phyloP scores from a whole-genome alignment of 2,797 vertebrate species.

The Dicrostonyx torquatus region DNA sequence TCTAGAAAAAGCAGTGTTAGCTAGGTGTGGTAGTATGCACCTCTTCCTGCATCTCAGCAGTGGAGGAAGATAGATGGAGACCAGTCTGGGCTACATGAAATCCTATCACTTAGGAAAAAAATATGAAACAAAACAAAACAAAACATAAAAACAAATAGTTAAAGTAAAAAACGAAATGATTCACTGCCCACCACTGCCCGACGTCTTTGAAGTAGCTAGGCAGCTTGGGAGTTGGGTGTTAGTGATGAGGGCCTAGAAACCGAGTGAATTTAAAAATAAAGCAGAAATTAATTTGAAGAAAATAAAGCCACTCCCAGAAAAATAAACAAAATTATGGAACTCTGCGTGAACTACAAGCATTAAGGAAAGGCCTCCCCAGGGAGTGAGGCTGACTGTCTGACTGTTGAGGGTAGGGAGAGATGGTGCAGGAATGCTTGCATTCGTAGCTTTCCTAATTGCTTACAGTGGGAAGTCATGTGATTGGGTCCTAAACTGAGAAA shows the following conservation, averaged over 20 bases:
- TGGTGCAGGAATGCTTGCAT: rapidly evolving
- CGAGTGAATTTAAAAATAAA: background rate
- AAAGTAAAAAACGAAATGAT: background rate
- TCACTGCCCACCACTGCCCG: background rate
- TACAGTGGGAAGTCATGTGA: background rate
- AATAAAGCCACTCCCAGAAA: background rate
- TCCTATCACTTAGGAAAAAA: background rate
- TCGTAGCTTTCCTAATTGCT: background rate
- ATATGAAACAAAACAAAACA: background rate
- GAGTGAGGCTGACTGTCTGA: no score
- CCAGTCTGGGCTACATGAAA: background rate
- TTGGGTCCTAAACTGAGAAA: background rate
- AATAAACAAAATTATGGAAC: background rate
- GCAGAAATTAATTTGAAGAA: background rate
- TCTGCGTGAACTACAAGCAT: background rate
- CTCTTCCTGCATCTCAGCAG: background rate
- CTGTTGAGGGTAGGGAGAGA: background rate
- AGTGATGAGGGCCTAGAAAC: background rate
- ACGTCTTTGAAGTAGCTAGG: background rate
- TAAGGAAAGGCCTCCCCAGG: background rate
- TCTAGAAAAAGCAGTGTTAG: background rate
- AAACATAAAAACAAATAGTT: background rate
- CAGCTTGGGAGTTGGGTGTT: background rate
- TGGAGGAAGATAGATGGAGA: background rate
- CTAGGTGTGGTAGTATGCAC: background rate